A percentile compares a stretch with the other conserved stretches of the same genome.
Evolutionary conservation across 1,140 invertebrate genomes (phyloP).

Genomic region (Cataglyphis hispanica): DNA sequence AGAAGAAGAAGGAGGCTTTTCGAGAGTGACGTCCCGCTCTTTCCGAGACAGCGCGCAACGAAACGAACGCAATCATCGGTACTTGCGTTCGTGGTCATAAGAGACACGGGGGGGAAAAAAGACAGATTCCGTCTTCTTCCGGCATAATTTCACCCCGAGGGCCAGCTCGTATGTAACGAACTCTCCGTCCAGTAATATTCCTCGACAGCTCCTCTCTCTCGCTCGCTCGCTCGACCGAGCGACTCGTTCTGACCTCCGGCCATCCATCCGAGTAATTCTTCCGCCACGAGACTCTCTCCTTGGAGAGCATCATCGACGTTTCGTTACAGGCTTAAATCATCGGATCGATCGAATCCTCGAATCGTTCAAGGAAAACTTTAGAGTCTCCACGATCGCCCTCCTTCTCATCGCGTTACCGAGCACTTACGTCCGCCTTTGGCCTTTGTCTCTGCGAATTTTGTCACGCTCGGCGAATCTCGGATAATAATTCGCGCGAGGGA

Average conservation of each 20-base stretch:
- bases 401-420: slow-evolving; percentile 8
- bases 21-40: slow-evolving; percentile 20
- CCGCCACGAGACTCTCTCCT: slow-evolving; percentile 75
- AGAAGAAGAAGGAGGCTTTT: not conserved
- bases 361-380: not conserved
- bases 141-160: slow-evolving; percentile 77
- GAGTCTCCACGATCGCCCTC: not conserved
- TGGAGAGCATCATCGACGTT: slow-evolving; percentile 30
- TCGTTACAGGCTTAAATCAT: slow-evolving; percentile 34
- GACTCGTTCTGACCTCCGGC: slow-evolving; percentile 79
- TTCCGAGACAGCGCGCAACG: slow-evolving; percentile 20
- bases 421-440: slow-evolving; percentile 3
- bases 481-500: slow-evolving; percentile 38
- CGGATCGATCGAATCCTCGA: slow-evolving; percentile 21
- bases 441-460: slow-evolving; percentile 43
- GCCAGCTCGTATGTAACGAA: slow-evolving; percentile 78
- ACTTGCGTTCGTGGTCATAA: slow-evolving; percentile 41
- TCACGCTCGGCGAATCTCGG: slow-evolving; percentile 36
- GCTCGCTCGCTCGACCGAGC: slow-evolving; percentile 75
- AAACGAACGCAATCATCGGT: slow-evolving; percentile 42
- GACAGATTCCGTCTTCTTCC: slow-evolving; percentile 75
- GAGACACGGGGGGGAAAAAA: slow-evolving; percentile 38
- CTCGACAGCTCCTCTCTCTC: slow-evolving; percentile 61
- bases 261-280: slow-evolving; percentile 76
- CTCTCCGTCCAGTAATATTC: slow-evolving; percentile 76